Conservation (phyloP, 1,140 invertebrate genomes). For the Helicorthomorpha holstii region DNA sequence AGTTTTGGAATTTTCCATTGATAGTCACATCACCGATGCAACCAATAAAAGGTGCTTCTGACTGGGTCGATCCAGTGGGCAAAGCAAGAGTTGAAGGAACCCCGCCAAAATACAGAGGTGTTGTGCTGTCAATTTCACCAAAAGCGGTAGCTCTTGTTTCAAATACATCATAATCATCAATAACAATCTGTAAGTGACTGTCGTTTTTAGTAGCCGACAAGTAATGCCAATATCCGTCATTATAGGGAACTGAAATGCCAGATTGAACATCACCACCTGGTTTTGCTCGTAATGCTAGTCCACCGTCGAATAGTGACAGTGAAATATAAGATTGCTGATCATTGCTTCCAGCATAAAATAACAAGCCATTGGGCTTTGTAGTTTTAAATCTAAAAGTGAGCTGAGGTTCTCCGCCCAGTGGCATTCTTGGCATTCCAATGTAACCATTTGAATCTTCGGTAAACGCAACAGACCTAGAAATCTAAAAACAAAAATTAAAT, state of each 20-base stretch:
- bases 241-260: constrained; percentile 42
- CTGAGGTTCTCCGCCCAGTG: constrained; percentile 26
- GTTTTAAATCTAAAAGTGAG: constrained; percentile 84
- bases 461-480: constrained; percentile 29
- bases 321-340: constrained; percentile 43
- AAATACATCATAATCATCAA: constrained; percentile 57
- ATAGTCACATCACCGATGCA: constrained; percentile 75
- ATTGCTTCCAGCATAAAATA: constrained; percentile 53
- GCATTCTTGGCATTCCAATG: constrained; percentile 15
- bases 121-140: constrained; percentile 29
- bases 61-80: constrained; percentile 20
- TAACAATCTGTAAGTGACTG: constrained; percentile 46
- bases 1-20: constrained; percentile 61
- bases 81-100: constrained; percentile 41
- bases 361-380: constrained; percentile 46
- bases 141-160: constrained; percentile 32
- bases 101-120: constrained; percentile 66
- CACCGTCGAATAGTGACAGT: constrained; percentile 47
- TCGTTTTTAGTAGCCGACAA: constrained; percentile 52
- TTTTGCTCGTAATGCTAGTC: constrained; percentile 39
- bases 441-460: constrained; percentile 19
- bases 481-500: constrained; percentile 14
- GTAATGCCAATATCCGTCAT: constrained; percentile 85
- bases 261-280: constrained; percentile 32
- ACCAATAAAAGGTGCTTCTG: constrained; percentile 44